Evolutionary conservation across 1,140 invertebrate species (phyloP), one percentile per base, ranked within the genome.

Genomic region (Drosophila triauraria): DNA sequence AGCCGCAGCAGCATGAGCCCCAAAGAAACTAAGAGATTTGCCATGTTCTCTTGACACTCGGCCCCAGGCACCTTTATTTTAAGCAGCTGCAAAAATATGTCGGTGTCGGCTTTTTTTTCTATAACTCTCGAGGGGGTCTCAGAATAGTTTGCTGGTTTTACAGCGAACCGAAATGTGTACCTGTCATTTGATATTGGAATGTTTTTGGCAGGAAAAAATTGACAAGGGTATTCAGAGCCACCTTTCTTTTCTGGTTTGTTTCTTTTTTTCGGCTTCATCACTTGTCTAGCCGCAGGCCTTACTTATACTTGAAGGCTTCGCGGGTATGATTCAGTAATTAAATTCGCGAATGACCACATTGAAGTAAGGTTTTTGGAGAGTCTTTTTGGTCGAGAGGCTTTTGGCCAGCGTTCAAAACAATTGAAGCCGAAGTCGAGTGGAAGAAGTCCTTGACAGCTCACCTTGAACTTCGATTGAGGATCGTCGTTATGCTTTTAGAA

Each of bases 261-360:
- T 35, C 4, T 8, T 32, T 46, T 43, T 42, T 43, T 50, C 2
- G 50, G 6, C 12, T 67, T 71, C 53, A 5, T 56, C 44, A 53
- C 40, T 53, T 77, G 62, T 53, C 51, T 64, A 48, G 71, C 74
- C 74, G 30, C 32, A 27, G 74, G 74, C 48, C 4, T 30, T 56
- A 35, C 30, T 38, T n/a, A n/a, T 20, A 68, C 32, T 70, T 68
- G 42, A 68, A 61, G 75, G 23, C 63, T 72, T 58, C 47, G 13
- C 32, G 46, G 35, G 40, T 68, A 23, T 80, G 80, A 84, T 69
- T 84, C 82, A 69, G 71, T 87, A 87, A 87, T 87, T 86, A 77
- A 83, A 88, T 82, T 87, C 76, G 69, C 75, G 53, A 57, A 83
- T 69, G 47, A 68, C 47, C 80, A 70, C 47, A 50, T 32, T 80